Percentiles rank a stretch among this genome's conserved stretches.
Evolutionary conservation across 2,888 invertebrate species (phyloP).

Genomic region (Hemithea aestivaria): DNA sequence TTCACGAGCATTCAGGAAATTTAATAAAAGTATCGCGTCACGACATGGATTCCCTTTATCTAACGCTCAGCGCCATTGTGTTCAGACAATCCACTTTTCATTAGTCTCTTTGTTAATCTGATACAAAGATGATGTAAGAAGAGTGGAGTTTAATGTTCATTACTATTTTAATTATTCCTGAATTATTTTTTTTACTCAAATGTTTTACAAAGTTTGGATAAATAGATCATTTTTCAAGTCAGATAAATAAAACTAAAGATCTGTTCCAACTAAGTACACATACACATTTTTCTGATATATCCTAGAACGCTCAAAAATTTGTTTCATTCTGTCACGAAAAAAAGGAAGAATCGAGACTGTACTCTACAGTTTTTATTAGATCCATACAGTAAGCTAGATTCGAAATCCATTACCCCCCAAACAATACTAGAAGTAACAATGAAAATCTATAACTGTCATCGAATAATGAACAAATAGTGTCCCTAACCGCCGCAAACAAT

Average conservation of each 20-base stretch:
- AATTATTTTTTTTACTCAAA: too few species aligned
- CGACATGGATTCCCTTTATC: constrained; percentile 42
- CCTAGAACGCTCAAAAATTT: too few species aligned
- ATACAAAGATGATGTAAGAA: not conserved
- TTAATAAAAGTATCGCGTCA: constrained; percentile 51
- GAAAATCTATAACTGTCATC: constrained; percentile 64
- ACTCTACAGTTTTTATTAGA: too few species aligned
- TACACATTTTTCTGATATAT: too few species aligned
- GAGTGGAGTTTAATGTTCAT: too few species aligned
- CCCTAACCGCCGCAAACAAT: constrained; percentile 71
- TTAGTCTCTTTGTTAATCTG: constrained; percentile 12
- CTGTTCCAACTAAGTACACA: too few species aligned
- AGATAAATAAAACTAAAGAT: too few species aligned
- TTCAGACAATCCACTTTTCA: constrained; percentile 19
- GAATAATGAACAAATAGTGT: constrained; percentile 67
- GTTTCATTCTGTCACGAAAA: too few species aligned
- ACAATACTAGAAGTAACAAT: constrained; percentile 38
- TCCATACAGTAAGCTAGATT: constrained; percentile 3
- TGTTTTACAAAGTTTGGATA: too few species aligned
- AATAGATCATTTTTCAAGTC: too few species aligned
- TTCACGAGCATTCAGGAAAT: constrained; percentile 57
- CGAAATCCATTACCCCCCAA: constrained; percentile 22
- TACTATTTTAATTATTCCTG: too few species aligned
- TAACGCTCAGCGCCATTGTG: constrained; percentile 27
- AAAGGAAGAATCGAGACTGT: too few species aligned